Conservation (phyloP, 2,888 invertebrate genomes). For the Cataglyphis cursor region DNA sequence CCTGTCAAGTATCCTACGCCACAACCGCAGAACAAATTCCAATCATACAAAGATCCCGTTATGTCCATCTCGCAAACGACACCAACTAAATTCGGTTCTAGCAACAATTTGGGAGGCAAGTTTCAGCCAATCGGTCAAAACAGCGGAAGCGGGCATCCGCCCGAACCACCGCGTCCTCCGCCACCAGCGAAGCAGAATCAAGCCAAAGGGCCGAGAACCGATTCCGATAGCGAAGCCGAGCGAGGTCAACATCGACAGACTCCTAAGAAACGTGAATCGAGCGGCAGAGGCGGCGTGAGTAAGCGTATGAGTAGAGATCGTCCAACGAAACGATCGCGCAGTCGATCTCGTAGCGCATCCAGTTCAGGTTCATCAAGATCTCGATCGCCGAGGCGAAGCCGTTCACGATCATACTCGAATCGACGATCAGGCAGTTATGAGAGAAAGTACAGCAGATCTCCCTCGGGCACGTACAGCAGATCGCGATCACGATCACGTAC, state of each 20-base stretch:
- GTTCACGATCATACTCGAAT: conserved; percentile 86
- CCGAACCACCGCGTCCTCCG: conserved; percentile 81
- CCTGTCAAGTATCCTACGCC: conserved; percentile 84
- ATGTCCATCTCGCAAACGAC: conserved; percentile 71
- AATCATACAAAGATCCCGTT: conserved; percentile 81
- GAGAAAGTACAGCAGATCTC: conserved; percentile 84
- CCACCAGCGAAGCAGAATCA: conserved; percentile 86
- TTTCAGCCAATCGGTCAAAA: conserved; percentile 85
- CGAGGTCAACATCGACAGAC: conserved; percentile 80
- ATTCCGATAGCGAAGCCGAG: conserved; percentile 86
- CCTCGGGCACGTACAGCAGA: conserved; percentile 83
- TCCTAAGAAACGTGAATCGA: conserved; percentile 87
- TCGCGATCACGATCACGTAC: conserved; percentile 87
- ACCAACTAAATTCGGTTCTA: conserved; percentile 79
- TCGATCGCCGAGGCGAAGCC: conserved; percentile 88
- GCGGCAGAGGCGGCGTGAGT: conserved; percentile 73
- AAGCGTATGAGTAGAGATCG: conserved; percentile 82
- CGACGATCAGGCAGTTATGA: conserved; percentile 85
- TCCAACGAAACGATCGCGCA: conserved; percentile 81
- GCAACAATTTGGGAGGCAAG: conserved; percentile 81
- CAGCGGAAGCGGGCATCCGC: conserved; percentile 76
- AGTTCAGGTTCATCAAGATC: conserved; percentile 91
- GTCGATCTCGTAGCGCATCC: conserved; percentile 88
- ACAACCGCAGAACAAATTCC: conserved; percentile 83
- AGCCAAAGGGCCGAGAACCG: conserved; percentile 89